These are phyloP conservation scores for Bergia sp. DNA, from an alignment of 92 coral and sea anemone species.

Conservation along the genomic window DNA sequence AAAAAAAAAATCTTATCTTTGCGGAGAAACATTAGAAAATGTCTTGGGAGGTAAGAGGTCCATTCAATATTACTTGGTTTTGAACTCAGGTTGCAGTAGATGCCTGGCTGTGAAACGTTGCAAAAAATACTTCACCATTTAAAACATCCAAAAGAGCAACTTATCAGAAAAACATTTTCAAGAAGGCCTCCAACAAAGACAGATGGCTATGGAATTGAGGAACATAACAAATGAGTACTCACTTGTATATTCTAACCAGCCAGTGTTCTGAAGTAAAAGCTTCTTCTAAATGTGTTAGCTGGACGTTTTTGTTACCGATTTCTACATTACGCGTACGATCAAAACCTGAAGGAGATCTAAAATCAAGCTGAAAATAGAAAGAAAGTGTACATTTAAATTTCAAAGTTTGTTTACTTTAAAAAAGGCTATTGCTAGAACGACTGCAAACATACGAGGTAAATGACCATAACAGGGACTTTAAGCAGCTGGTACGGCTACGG, in stretches of 20 bases:
- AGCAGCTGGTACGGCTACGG: too few relatives aligned
- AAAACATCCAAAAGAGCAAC: not conserved
- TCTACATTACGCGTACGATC: constrained; percentile 99
- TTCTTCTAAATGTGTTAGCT: constrained; percentile 93
- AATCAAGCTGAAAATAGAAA: constrained; percentile 82
- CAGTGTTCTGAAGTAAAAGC: constrained; percentile 99
- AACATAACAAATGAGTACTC: constrained; percentile 16
- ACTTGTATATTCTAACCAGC: constrained; percentile 99
- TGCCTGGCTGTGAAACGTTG: not conserved
- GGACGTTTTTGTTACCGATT: constrained; percentile 94
- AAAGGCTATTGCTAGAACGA: not conserved
- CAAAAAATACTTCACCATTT: not conserved
- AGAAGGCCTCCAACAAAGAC: not conserved
- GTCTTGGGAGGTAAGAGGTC: too few relatives aligned
- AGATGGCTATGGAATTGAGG: not conserved
- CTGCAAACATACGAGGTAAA: too few relatives aligned
- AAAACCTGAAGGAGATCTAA: constrained; percentile 96
- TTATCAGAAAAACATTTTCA: not conserved
- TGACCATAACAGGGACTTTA: too few relatives aligned
- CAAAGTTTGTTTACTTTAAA: not conserved
- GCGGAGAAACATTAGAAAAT: too few relatives aligned
- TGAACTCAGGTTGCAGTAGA: too few relatives aligned
- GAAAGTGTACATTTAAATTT: not conserved
- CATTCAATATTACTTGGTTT: too few relatives aligned
- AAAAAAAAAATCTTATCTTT: too few relatives aligned